phyloP scores from a whole-genome alignment of 2,797 vertebrate genomes.

The Myotis pilosus region DNA sequence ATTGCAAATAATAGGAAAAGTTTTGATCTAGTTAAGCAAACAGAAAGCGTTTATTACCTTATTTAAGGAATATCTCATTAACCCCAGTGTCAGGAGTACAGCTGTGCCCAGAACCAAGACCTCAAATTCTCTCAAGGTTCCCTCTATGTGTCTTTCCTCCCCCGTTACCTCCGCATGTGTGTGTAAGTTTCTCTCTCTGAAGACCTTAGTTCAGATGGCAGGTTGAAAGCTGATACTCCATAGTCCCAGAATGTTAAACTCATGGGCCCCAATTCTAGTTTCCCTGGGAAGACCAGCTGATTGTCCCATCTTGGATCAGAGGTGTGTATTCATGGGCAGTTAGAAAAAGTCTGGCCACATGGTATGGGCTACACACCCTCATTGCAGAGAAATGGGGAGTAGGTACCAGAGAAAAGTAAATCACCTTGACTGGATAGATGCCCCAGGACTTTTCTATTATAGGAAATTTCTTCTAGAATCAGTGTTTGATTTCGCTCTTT shows the following conservation, averaged over 20 bases:
- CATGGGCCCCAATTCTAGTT: background rate
- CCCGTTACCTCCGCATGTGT: rapidly evolving
- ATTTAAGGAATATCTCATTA: background rate
- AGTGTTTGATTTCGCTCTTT: background rate
- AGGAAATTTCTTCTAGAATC: background rate
- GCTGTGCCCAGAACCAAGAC: background rate
- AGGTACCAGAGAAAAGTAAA: background rate
- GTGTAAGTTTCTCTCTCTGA: background rate
- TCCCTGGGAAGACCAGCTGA: background rate
- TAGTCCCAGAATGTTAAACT: background rate
- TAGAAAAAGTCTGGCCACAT: background rate
- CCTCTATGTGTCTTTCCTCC: background rate
- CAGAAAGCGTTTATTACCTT: background rate
- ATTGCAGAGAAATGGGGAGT: background rate
- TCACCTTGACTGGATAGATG: background rate
- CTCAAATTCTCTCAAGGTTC: background rate
- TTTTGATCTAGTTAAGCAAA: background rate
- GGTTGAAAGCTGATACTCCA: background rate
- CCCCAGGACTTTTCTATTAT: background rate
- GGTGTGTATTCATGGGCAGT: background rate
- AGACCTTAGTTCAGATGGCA: background rate
- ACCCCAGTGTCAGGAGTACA: background rate
- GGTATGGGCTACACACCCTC: background rate
- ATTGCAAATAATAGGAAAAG: background rate
- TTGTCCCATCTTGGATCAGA: background rate